A percentile compares a stretch with the other conserved stretches of the same genome.
Conservation (phyloP, 2,888 invertebrate genomes). For the Temnothorax rugatulus region DNA sequence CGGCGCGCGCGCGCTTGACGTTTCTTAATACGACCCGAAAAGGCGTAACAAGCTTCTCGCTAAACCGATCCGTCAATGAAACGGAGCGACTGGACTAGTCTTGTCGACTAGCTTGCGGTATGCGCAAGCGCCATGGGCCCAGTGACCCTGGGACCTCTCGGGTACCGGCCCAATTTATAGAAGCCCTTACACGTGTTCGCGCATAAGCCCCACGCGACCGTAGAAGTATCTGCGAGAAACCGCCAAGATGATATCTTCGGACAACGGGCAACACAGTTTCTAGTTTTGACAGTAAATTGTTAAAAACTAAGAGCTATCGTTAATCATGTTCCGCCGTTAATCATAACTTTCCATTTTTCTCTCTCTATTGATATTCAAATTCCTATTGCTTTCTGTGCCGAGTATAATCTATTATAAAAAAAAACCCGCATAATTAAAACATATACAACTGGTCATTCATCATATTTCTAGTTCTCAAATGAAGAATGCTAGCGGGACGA, state of each 20-base stretch:
- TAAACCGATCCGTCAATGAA: slow-evolving; percentile 77
- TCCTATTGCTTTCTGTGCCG: not conserved
- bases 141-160: slow-evolving; percentile 82
- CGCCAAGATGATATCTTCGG: slow-evolving; percentile 39
- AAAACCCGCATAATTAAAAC: not conserved
- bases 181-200: slow-evolving; percentile 18
- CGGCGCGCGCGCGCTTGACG: slow-evolving; percentile 32
- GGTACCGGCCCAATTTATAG: slow-evolving; percentile 78
- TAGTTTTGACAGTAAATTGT: not conserved
- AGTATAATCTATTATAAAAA: not conserved
- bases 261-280: not conserved
- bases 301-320: not conserved
- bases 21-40: slow-evolving; percentile 56
- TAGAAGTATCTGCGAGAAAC: slow-evolving; percentile 53
- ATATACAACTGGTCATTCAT: not conserved
- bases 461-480: not conserved
- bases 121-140: slow-evolving; percentile 85
- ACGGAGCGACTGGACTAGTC: slow-evolving; percentile 85
- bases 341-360: not conserved
- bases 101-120: slow-evolving; percentile 85
- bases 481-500: not conserved
- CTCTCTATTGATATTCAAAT: not conserved
- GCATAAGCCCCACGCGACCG: slow-evolving; percentile 52
- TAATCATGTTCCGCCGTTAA: not conserved
- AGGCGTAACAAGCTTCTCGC: slow-evolving; percentile 61